phyloP scores from a whole-genome alignment of 2,888 invertebrate species.

The Pammene fasciana region DNA sequence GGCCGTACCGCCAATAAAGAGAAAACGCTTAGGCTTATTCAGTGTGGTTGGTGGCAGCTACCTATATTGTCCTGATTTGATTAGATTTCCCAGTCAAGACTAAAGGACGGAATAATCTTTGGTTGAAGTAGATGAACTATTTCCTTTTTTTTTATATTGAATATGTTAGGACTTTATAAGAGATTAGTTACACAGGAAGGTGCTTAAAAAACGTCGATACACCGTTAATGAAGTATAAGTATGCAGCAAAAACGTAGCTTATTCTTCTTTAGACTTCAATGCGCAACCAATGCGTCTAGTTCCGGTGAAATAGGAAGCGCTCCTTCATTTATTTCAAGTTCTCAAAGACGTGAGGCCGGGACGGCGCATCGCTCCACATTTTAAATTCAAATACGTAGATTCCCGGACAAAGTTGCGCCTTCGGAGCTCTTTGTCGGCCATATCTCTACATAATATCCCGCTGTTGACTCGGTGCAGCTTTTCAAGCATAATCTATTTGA shows the following conservation, averaged over 20 bases:
- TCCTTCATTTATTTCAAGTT: conserved; percentile 47
- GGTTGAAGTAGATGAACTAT: neutral
- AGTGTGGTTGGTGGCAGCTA: conserved; percentile 1
- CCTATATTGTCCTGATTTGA: neutral
- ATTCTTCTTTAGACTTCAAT: neutral
- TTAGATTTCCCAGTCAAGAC: neutral
- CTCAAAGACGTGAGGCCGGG: conserved; percentile 48
- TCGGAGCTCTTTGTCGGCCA: conserved; percentile 54
- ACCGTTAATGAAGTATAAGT: neutral
- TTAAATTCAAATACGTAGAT: conserved; percentile 66
- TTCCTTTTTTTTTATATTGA: too few species aligned
- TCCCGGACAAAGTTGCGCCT: conserved; percentile 54
- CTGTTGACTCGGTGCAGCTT: conserved; percentile 46
- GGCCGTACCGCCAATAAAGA: conserved; percentile 24
- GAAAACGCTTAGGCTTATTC: conserved; percentile 18
- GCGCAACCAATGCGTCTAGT: neutral
- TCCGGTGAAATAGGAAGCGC: conserved; percentile 36
- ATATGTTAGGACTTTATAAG: too few species aligned
- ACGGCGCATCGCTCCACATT: conserved; percentile 54
- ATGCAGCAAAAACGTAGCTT: neutral
- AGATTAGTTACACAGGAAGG: too few species aligned
- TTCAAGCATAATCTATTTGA: conserved; percentile 45
- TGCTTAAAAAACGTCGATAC: neutral
- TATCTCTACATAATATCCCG: conserved; percentile 59
- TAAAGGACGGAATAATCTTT: neutral